These are phyloP conservation scores for Cottoperca gobio DNA, from an alignment of 2,797 vertebrate genomes.

Conservation along the genomic window DNA sequence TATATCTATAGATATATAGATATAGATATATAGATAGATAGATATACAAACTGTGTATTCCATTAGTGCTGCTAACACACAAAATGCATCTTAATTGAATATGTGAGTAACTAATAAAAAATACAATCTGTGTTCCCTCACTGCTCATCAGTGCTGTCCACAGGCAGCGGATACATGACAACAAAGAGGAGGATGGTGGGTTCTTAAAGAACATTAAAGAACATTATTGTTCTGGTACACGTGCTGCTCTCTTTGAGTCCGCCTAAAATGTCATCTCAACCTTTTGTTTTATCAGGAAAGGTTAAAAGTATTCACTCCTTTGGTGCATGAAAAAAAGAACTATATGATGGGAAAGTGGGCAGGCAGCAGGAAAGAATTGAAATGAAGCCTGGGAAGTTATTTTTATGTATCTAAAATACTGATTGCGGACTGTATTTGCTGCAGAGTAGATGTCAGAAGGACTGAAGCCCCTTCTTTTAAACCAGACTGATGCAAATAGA, in stretches of 20 bases:
- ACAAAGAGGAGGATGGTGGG: constrained; percentile 2
- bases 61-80: background rate
- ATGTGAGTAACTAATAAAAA: background rate
- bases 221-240: constrained; percentile 4
- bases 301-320: constrained; percentile 1
- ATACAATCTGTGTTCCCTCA: background rate
- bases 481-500: background rate
- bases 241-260: background rate
- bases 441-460: background rate
- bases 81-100: background rate
- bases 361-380: background rate
- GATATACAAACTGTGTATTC: too few relatives aligned
- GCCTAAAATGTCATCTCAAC: background rate
- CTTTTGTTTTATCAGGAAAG: constrained; percentile 14
- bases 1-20: too few relatives aligned
- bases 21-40: too few relatives aligned
- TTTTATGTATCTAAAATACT: background rate
- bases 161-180: constrained; percentile 4
- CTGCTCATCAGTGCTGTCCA: background rate
- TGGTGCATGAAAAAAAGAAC: background rate
- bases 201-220: background rate
- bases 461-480: background rate
- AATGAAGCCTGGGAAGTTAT: background rate
- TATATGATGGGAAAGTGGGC: background rate
- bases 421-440: background rate